Base-by-base conservation (phyloP, 2,888 invertebrate species). In the Drosophila parthenogenetica region DNA sequence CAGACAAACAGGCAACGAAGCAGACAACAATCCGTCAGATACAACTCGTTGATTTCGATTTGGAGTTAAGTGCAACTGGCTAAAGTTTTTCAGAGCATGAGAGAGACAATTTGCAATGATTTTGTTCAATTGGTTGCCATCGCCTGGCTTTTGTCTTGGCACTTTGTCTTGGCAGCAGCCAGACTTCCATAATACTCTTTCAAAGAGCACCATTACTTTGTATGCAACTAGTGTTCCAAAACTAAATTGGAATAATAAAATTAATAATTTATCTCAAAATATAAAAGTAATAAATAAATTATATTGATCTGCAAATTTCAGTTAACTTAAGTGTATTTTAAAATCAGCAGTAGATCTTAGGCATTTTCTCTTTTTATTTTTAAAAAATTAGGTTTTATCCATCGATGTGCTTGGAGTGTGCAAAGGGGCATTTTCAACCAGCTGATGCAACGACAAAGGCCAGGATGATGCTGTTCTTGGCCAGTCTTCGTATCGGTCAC, bases 301-400 rank as follows among this genome's bases (percentile, higher is more conserved):
- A 4, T 2, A 42, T 19, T 11, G 5, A 11, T 25, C 8, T 22
- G 0, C 8, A 25, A n/a, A 2, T 5, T 40, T 14, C 3, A 3
- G 8, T 8, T 5, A 17, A 29, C 8, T 3, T 8, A 29, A 43
- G 43, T 25, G 46, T 16, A 46, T 46, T 39, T 8, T 16, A 13
- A 2, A 2, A 13, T 1, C 37, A 14, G 3, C n/a, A n/a, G 10
- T 19, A 1, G n/a, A 10, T 39, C 8, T 22, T 16, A 10, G 7
- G 5, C 11, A 25, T 25, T 29, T 29, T 32, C 14, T 1, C n/a
- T 46, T 87, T 80, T 78, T 76, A 87, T 80, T 81, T 80, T 71
- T 55, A 60, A 70, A 74, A 81, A 85, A 85, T 87, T 87, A 75
- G 84, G 83, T 80, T 85, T 82, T 78, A 73, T 77, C 81, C 53